These are phyloP conservation scores for Drosophila demipolita DNA, from an alignment of 2,888 invertebrate genomes.

Conservation along the genomic window DNA sequence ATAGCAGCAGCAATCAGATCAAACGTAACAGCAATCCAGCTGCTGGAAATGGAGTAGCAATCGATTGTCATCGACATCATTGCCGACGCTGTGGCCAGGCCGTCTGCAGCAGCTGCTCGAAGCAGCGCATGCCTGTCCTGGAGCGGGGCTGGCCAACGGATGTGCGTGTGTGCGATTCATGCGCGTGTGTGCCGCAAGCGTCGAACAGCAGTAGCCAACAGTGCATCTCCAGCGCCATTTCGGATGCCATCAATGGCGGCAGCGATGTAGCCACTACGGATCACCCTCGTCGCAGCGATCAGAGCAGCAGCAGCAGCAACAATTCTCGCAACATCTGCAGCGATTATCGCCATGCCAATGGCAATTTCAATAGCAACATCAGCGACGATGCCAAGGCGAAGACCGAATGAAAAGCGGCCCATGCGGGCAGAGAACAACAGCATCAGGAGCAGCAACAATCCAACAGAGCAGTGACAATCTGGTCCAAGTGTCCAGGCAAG, in stretches of 20 bases:
- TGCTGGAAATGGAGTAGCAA: conserved; percentile 11
- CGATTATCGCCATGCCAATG: conserved; percentile 32
- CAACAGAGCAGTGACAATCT: conserved; percentile 55
- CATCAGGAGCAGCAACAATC: conserved; percentile 16
- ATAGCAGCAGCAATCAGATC: conserved; percentile 32
- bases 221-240: conserved; percentile 51
- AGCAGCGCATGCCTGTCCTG: conserved; percentile 88
- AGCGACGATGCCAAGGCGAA: conserved; percentile 60
- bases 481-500: conserved; percentile 50
- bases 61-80: conserved; percentile 87
- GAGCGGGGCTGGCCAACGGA: conserved; percentile 90
- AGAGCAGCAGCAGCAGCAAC: conserved; percentile 14
- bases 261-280: not conserved
- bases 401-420: conserved; percentile 59
- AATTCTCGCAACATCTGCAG: conserved; percentile 14
- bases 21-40: not conserved
- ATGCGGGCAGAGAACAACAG: conserved; percentile 7
- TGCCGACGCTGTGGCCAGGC: conserved; percentile 90
- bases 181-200: conserved; percentile 82
- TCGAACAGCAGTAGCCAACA: conserved; percentile 8
- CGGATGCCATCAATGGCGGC: conserved; percentile 55
- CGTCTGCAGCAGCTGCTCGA: conserved; percentile 88
- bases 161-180: conserved; percentile 92
- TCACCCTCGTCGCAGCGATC: conserved; percentile 2
- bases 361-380: conserved; percentile 41